phyloP scores from a whole-genome alignment of 2,888 invertebrate genomes.

The Xestia c-nigrum region DNA sequence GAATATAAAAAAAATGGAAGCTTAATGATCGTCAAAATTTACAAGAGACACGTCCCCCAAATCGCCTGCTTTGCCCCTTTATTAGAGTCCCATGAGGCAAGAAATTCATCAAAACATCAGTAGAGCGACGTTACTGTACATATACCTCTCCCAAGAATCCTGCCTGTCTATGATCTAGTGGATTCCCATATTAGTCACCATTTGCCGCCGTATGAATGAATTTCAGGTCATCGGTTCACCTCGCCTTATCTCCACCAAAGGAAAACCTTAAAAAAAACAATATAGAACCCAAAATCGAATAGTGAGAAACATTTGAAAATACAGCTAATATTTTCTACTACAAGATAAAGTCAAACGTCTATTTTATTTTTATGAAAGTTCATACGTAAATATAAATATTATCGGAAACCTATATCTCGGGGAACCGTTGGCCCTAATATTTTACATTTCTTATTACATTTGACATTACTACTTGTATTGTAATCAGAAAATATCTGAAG shows the following conservation, averaged over 20 bases:
- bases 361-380: slow-evolving; percentile 11
- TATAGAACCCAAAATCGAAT: background rate
- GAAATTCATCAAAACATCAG: background rate
- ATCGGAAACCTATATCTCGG: slow-evolving; percentile 37
- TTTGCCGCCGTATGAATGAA: too few relatives aligned
- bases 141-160: background rate
- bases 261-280: background rate
- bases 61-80: background rate
- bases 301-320: background rate
- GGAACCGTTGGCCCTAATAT: slow-evolving; percentile 46
- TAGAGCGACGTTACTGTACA: background rate
- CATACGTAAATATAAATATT: slow-evolving; percentile 39
- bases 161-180: too few relatives aligned
- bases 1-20: too few relatives aligned
- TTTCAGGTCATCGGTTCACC: background rate
- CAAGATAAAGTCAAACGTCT: slow-evolving; percentile 6
- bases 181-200: too few relatives aligned
- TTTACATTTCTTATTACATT: slow-evolving; percentile 48
- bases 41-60: background rate
- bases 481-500: slow-evolving; percentile 39
- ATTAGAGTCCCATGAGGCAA: background rate
- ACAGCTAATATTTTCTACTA: slow-evolving; percentile 1
- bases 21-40: background rate
- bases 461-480: slow-evolving; percentile 39
- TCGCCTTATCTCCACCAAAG: background rate